Conservation (phyloP, 2,888 invertebrate species). For the Ochropleura plecta region DNA sequence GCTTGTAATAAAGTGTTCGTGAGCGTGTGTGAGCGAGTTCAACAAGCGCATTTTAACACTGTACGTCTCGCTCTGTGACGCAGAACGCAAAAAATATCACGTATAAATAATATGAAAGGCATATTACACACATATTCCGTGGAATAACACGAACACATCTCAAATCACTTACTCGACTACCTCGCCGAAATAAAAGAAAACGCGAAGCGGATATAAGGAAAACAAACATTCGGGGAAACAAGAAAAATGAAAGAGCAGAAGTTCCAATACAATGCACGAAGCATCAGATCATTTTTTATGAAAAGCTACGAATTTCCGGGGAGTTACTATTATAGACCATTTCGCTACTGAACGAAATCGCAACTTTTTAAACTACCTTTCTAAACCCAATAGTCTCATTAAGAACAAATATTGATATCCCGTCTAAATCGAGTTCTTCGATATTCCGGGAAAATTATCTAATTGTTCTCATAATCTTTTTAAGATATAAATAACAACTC, state of each 20-base stretch:
- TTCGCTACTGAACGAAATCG: not conserved
- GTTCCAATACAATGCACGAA: not conserved
- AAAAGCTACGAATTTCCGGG: not conserved
- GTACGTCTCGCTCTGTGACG: not conserved
- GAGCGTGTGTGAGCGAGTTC: conserved; percentile 2
- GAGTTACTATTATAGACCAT: not conserved
- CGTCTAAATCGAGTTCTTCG: not conserved
- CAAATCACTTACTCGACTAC: conserved; percentile 33
- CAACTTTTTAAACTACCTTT: too few relatives aligned
- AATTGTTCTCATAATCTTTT: too few relatives aligned
- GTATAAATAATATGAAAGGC: conserved; percentile 8
- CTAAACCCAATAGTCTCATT: too few relatives aligned
- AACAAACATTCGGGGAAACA: conserved; percentile 1
- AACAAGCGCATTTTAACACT: not conserved
- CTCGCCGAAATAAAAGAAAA: conserved; percentile 17
- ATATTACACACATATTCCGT: not conserved
- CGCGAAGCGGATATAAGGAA: conserved; percentile 20
- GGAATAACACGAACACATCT: not conserved
- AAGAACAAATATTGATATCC: not conserved
- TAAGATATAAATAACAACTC: not conserved
- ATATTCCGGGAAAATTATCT: not conserved
- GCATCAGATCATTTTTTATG: too few relatives aligned
- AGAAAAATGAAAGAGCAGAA: not conserved
- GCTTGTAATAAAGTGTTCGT: not conserved
- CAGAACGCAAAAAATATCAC: not conserved